Base-by-base conservation (phyloP, 2,113 vertebrate genomes). In the Clarias magur region DNA sequence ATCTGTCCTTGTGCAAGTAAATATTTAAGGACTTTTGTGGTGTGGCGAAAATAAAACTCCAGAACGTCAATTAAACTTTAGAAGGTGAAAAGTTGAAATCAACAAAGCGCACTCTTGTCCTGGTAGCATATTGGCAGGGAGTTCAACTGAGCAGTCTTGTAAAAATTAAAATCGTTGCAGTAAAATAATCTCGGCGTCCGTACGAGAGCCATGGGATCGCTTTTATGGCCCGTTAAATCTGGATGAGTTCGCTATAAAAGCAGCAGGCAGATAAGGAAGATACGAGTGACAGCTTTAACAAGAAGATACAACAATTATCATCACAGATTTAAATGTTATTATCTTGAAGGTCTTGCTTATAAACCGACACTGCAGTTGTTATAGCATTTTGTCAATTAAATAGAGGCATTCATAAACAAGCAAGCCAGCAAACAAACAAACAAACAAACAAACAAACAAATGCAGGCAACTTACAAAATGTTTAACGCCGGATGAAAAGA, bases 181-280 rank as follows among this genome's bases (percentile, higher is more conserved):
- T 91, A 90, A 92, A 89, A 88, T 90, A 80, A 73, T 85, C 56
- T 6, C 21, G 16, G 54, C 16, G 83, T 88, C 76, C 79, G 16
- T 86, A 80, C 75, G 85, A 87, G 73, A 92, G 88, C 60, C 88
- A 89, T 80, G 87, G 75, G 75, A 65, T 68, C 21, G 25, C 63
- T 87, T 93, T 93, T 93, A 91, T 91, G 89, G 67, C 38, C 82
- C 88, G 59, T 91, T 90, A 90, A 93, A 92, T 91, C 84, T 83
- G 82, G 63, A 83, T 88, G 88, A 91, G 86, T 91, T 91, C 89
- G 85, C 79, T 89, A 86, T 91, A 90, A 93, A 93, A 93, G 72
- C 84, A 84, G 76, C 67, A 70, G 30, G 19, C 54, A 62, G 91
- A 92, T 93, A 92, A 92, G 91, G 27, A 53, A 92, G 89, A 93